Evolutionary conservation across 2,888 invertebrate genomes (phyloP).

Genomic region (Agrochola lota): DNA sequence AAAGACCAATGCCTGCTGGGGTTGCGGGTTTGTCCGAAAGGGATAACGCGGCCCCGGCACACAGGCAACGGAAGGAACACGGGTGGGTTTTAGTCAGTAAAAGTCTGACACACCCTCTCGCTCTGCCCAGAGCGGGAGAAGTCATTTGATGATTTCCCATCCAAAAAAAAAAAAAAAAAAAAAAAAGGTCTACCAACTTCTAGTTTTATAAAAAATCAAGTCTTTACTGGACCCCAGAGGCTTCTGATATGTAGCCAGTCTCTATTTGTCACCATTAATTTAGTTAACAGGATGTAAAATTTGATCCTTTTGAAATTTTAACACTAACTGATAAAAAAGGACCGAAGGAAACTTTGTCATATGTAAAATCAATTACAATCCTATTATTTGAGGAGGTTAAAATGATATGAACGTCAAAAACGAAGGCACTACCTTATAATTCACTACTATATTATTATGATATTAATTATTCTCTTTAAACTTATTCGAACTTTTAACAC

Average conservation of each 20-base stretch:
- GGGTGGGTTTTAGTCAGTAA: no score
- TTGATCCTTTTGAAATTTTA: background rate
- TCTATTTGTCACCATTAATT: background rate
- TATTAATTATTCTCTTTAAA: conserved; percentile 1
- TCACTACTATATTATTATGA: background rate
- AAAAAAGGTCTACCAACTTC: no score
- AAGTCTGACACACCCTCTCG: no score
- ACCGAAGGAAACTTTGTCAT: no score
- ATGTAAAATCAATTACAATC: background rate
- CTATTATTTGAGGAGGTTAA: background rate
- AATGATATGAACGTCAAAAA: background rate
- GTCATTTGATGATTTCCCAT: no score
- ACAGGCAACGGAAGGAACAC: no score
- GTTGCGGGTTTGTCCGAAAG: no score
- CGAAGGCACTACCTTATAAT: background rate
- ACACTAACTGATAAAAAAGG: background rate
- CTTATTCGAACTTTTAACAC: conserved; percentile 11
- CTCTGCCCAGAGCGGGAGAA: no score
- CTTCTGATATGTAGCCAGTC: background rate
- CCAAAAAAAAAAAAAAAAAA: no score
- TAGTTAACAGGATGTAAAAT: background rate
- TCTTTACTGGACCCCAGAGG: background rate
- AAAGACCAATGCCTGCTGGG: no score
- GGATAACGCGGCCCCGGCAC: no score
- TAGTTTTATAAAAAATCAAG: background rate